Evolutionary conservation across 2,888 invertebrate genomes (phyloP).

Genomic region (Mayetiola destructor): DNA sequence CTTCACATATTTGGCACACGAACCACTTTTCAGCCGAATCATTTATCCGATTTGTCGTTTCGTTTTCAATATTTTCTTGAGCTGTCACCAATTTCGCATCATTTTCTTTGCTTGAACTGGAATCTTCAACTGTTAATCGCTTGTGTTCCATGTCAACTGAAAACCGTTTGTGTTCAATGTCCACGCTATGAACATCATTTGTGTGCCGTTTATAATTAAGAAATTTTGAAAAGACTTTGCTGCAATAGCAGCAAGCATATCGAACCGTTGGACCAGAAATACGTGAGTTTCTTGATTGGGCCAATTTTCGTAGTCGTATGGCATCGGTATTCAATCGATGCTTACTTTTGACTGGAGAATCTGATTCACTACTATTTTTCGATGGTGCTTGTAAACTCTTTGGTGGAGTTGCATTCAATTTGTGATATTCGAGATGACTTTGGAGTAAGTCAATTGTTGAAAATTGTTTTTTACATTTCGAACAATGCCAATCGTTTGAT

Average conservation of each 20-base stretch:
- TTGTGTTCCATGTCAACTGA: background rate
- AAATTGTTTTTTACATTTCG: slow-evolving; percentile 46
- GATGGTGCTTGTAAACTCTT: background rate
- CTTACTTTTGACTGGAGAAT: background rate
- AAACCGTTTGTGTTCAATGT: background rate
- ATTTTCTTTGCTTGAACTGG: slow-evolving; percentile 15
- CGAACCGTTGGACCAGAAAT: slow-evolving; percentile 1
- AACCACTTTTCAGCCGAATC: background rate
- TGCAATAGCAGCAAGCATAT: slow-evolving; percentile 14
- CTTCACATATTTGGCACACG: background rate
- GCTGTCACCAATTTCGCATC: slow-evolving; percentile 23
- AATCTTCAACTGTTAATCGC: slow-evolving; percentile 2
- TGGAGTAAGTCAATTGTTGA: slow-evolving; percentile 42
- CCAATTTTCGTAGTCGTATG: slow-evolving; percentile 4
- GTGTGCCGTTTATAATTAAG: slow-evolving; percentile 11
- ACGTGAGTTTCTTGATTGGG: background rate
- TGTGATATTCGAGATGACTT: slow-evolving; percentile 43
- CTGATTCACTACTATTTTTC: background rate
- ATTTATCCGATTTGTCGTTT: background rate
- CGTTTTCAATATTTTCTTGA: slow-evolving; percentile 19
- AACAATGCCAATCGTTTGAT: slow-evolving; percentile 44
- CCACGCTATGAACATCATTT: slow-evolving; percentile 2
- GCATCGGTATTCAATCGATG: background rate
- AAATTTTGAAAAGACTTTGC: slow-evolving; percentile 13
- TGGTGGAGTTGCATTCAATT: slow-evolving; percentile 23